Evolutionary conservation across 2,888 invertebrate species (phyloP), one percentile per base, ranked within the genome.

Genomic region (Epinotia bilunana): DNA sequence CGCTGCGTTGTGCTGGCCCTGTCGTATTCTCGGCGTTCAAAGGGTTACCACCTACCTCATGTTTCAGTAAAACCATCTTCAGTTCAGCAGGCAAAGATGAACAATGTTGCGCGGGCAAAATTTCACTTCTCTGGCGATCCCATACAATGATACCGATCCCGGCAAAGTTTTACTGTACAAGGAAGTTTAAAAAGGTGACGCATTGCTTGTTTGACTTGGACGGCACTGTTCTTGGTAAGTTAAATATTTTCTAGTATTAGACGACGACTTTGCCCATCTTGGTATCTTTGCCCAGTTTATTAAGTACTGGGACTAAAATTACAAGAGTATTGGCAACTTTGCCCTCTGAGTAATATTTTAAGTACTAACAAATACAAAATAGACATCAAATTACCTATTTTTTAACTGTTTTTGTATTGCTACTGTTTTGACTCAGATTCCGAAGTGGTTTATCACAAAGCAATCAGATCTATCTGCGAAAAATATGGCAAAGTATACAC

Each of bases 151-250:
- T 71, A 53, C 23, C 18, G 0, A 57, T 67, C 11, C 53, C 71
- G 1, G 43, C 20, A 1, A 61, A 57, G 5, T 61, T 39, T 11
- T 67, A 55, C 33, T 75, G 75, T 57, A 57, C 33, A 0, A 75
- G 76, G 76, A 69, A 67, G 6, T 81, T 79, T 28, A 80, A 79
- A 23, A 87, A 83, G 72, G 90, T 90, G 0, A 90, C 91, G 0
- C 91, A 91, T 72, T 91, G 91, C 46, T 65, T 91, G 6, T 91
- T 91, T 33, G 91, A 91, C 77, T 76, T 91, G 81, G 91, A 91
- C 73, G 91, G 91, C 0, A 91, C 91, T 0, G 78, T 91, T n/a
- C 79, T 91, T 2, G 87, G 91, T 90, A 78, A 78, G 83, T 60
- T 9, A 23, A 2, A 2, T 16, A 9, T 63, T 12, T 1, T 4